A percentile compares a stretch with the other conserved stretches of the same genome.
Evolutionary conservation across 2,113 vertebrate species (phyloP).

Genomic region (Dicentrarchus labrax): DNA sequence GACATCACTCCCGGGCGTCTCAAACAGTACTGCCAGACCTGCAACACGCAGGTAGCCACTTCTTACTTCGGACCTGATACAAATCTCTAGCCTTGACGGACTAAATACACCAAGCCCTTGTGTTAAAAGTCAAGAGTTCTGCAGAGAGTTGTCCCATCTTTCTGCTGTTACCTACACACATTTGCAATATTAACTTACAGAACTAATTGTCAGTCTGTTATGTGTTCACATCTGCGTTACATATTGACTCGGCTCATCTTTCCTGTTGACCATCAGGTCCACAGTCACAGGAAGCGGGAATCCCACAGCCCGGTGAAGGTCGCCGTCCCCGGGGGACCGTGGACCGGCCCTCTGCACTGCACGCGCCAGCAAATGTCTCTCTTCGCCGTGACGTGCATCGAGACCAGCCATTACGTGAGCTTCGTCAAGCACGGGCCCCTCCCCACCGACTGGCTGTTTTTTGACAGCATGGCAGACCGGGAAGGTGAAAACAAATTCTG

Average conservation of each 20-base stretch:
- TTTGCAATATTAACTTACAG: too few species aligned
- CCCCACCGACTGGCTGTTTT: constrained; percentile 86
- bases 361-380: constrained; percentile 84
- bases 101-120: too few species aligned
- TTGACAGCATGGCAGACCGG: constrained; percentile 91
- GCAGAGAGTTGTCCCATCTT: too few species aligned
- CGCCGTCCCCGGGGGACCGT: constrained; percentile 61
- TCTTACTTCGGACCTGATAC: background rate
- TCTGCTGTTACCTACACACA: too few species aligned
- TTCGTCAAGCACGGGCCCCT: constrained; percentile 84
- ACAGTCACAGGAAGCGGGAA: constrained; percentile 83
- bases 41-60: constrained; percentile 84
- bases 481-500: constrained; percentile 79
- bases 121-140: too few species aligned
- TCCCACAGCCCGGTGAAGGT: constrained; percentile 77
- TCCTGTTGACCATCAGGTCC: constrained; percentile 78
- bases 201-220: background rate
- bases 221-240: background rate
- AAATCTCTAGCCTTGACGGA: background rate
- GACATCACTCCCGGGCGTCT: constrained; percentile 85
- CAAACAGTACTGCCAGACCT: constrained; percentile 88
- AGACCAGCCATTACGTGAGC: constrained; percentile 90
- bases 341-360: constrained; percentile 66
- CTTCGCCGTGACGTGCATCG: constrained; percentile 88
- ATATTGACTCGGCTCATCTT: background rate